Conservation (phyloP, 2,797 vertebrate genomes). For the Leptodactylus fallax region DNA sequence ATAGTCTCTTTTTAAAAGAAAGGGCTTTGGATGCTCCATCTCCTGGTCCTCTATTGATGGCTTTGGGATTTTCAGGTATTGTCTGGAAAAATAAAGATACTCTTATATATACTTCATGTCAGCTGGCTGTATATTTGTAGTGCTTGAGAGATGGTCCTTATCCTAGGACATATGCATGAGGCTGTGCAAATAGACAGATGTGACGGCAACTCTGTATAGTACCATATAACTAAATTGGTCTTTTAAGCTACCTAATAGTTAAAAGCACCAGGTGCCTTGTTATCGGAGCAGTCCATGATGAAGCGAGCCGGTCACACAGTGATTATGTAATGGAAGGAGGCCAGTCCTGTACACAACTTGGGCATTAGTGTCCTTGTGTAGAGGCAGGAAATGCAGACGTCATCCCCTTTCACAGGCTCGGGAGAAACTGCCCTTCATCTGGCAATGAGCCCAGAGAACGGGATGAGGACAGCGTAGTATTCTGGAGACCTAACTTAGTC, state of each 20-base stretch:
- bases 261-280: neutral
- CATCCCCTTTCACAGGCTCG: conserved; percentile 1
- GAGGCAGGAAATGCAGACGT: conserved; percentile 15
- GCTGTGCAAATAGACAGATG: too few relatives aligned
- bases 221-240: neutral
- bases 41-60: too few relatives aligned
- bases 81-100: too few relatives aligned
- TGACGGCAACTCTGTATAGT: too few relatives aligned
- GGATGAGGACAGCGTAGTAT: neutral
- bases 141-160: too few relatives aligned
- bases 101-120: too few relatives aligned
- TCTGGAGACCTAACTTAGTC: neutral
- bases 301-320: neutral
- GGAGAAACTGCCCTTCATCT: neutral
- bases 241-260: neutral
- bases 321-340: neutral
- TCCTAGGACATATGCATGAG: too few relatives aligned
- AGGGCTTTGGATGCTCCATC: too few relatives aligned
- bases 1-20: too few relatives aligned
- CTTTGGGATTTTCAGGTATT: too few relatives aligned
- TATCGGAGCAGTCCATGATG: neutral
- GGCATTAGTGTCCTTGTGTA: neutral
- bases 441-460: neutral
- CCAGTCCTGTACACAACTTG: neutral
- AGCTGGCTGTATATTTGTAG: too few relatives aligned